Evolutionary conservation across 1,140 invertebrate species (phyloP), one percentile per base, ranked within the genome.

Genomic region (Drosophila yakuba): DNA sequence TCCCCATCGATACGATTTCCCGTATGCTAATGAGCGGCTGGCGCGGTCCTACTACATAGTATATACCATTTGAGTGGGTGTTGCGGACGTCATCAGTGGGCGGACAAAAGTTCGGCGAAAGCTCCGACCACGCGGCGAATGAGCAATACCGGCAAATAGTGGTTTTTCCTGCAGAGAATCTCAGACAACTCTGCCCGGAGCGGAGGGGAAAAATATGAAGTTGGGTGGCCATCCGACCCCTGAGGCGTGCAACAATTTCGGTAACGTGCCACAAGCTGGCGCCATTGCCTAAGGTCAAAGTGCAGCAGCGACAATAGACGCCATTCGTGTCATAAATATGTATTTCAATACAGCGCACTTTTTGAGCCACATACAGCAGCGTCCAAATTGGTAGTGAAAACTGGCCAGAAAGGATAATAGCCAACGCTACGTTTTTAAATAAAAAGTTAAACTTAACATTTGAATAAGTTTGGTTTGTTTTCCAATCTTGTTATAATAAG

Each of bases 251-350:
- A 78, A 77, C 74, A 78, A 71, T 69, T 71, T 39, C 48, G 48
- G 36, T 43, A 23, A 32, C 48, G 28, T 71, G 64, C 36, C 74
- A 60, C 64, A 68, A 56, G 32, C 36, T 69, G 74, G 63, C 63
- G 75, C 64, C 74, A 56, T 61, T 69, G 74, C 39, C 52, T 69
- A 78, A 78, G 74, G 74, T 78, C 74, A 78, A 61, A 78, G 74
- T 78, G 74, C 74, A 78, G 36, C 55, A 68, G 38, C 52, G 48
- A 48, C 51, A 58, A 36, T n/a, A 56, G 14, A 35, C 44, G 44
- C 50, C 44, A 28, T 50, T 50, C 67, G 50, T 71, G 64, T 71
- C 67, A 71, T 71, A 72, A 72, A 72, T 71, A 58, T 58, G 38
- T 63, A 59, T 20, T 32, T 15, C 14, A 4, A 15, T 20, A 2